Evolutionary conservation across 2,113 vertebrate species (phyloP).

Genomic region (Ramphastos sulfuratus): DNA sequence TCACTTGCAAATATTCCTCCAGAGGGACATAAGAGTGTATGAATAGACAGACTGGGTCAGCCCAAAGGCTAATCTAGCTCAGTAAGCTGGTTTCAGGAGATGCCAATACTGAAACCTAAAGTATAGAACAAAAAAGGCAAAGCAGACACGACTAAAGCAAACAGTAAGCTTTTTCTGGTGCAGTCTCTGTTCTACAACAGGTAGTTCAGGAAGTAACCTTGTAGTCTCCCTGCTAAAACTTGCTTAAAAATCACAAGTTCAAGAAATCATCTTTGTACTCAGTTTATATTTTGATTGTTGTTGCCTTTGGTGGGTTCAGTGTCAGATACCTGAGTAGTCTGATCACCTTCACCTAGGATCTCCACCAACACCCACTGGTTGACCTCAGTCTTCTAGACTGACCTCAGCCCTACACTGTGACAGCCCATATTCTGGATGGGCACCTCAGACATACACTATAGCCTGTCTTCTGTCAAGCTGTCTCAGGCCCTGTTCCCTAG

Average conservation of each 20-base stretch:
- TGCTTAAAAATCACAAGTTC: background rate
- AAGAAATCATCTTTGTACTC: background rate
- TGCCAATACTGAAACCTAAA: background rate
- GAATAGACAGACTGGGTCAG: background rate
- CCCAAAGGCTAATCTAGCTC: background rate
- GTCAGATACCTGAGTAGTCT: background rate
- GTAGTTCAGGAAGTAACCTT: background rate
- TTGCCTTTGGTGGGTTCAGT: background rate
- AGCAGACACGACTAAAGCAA: background rate
- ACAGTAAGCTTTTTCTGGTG: background rate
- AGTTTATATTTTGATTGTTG: background rate
- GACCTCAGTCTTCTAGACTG: background rate
- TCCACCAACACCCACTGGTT: background rate
- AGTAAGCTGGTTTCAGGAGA: background rate
- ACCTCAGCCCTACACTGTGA: background rate
- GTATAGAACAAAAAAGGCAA: background rate
- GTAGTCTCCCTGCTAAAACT: background rate
- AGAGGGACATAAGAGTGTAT: background rate
- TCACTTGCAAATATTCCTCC: background rate
- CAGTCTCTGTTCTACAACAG: background rate
- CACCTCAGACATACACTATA: background rate
- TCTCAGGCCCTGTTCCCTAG: background rate
- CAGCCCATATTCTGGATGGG: background rate
- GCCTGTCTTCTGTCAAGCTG: background rate
- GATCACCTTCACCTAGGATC: background rate